Conservation (phyloP, 2,888 invertebrate species). For the Cataglyphis livida region DNA sequence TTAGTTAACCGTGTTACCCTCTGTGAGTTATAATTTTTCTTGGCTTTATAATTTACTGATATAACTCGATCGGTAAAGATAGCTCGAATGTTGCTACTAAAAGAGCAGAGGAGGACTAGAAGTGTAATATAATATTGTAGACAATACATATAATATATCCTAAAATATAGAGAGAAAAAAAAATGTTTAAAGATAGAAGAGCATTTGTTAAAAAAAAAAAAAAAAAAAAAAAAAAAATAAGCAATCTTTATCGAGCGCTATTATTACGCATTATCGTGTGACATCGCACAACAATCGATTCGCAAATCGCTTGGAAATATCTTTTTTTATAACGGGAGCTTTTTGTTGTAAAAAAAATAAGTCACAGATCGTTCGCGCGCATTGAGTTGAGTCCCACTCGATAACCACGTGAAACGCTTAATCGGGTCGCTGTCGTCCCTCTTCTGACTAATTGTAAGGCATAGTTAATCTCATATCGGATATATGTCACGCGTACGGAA, state of each 20-base stretch:
- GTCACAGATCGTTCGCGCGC: slow-evolving; percentile 1
- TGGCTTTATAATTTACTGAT: not conserved
- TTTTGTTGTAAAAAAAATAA: slow-evolving; percentile 30
- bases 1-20: slow-evolving; percentile 7
- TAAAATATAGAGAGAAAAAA: not conserved
- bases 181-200: not conserved
- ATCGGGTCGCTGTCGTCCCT: slow-evolving; percentile 43
- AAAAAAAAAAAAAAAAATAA: too few species aligned
- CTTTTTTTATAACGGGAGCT: slow-evolving; percentile 23
- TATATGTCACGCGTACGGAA: slow-evolving; percentile 50
- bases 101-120: not conserved
- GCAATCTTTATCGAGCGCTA: not conserved
- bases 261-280: slow-evolving; percentile 3
- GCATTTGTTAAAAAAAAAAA: too few species aligned
- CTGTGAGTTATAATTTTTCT: not conserved
- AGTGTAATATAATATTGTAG: not conserved
- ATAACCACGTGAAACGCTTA: slow-evolving; percentile 36
- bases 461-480: slow-evolving; percentile 53
- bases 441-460: slow-evolving; percentile 54
- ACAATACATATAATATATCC: not conserved
- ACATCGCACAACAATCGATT: not conserved
- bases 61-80: slow-evolving; percentile 15
- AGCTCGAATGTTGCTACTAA: slow-evolving; percentile 28
- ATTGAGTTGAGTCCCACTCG: slow-evolving; percentile 23
- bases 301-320: not conserved